phyloP scores from a whole-genome alignment of 2,888 invertebrate genomes.

The Cartodere bifasciata region DNA sequence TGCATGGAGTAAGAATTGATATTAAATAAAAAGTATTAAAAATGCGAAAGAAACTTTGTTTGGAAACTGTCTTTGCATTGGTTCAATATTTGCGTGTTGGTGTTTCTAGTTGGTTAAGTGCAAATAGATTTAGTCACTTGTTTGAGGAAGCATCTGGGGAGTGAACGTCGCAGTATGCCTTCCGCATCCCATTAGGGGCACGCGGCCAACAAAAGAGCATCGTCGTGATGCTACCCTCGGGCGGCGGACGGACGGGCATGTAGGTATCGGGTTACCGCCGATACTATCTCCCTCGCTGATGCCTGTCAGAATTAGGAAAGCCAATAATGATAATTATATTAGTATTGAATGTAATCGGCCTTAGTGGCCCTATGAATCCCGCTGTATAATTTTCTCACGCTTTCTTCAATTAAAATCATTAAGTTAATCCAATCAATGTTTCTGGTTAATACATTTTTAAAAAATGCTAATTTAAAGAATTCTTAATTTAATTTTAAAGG shows the following conservation, averaged over 20 bases:
- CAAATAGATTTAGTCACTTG: background rate
- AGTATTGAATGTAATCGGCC: slow-evolving; percentile 36
- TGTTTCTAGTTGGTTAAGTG: slow-evolving; percentile 10
- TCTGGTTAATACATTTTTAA: too few relatives aligned
- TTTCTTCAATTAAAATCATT: too few relatives aligned
- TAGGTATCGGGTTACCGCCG: slow-evolving; percentile 32
- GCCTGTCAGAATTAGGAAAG: slow-evolving; percentile 33
- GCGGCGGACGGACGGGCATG: slow-evolving; percentile 17
- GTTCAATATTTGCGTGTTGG: slow-evolving; percentile 10
- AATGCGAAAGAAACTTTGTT: too few relatives aligned
- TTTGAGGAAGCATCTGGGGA: background rate
- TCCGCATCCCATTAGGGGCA: slow-evolving; percentile 29
- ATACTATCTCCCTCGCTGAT: slow-evolving; percentile 23
- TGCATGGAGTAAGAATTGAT: too few relatives aligned
- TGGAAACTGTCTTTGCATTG: too few relatives aligned
- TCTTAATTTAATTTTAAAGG: too few relatives aligned
- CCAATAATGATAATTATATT: slow-evolving; percentile 39
- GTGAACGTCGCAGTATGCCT: background rate
- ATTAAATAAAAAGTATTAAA: too few relatives aligned
- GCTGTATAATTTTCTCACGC: slow-evolving; percentile 27
- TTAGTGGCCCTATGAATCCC: too few relatives aligned
- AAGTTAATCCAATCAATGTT: too few relatives aligned
- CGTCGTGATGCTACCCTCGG: slow-evolving; percentile 14
- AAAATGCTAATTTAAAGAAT: too few relatives aligned
- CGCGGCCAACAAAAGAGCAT: slow-evolving; percentile 29